Conservation (phyloP, 2,797 vertebrate genomes). For the Amphiprion clarkii region DNA sequence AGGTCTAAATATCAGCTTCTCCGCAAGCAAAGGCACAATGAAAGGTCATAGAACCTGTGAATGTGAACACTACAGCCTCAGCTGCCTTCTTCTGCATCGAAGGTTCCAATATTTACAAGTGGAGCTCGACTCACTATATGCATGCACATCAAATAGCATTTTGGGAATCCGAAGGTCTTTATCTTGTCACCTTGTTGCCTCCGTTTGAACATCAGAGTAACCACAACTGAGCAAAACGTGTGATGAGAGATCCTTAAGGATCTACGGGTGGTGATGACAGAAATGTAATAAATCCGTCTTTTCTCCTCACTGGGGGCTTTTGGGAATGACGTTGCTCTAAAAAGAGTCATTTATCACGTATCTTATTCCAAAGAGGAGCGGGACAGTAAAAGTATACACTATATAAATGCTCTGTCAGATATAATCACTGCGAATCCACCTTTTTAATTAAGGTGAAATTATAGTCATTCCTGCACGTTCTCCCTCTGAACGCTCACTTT, state of each 20-base stretch:
- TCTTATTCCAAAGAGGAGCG: slow-evolving; percentile 64
- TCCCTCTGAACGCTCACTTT: slow-evolving; percentile 13
- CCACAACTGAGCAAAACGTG: slow-evolving; percentile 28
- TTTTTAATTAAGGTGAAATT: slow-evolving; percentile 54
- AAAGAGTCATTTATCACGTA: slow-evolving; percentile 33
- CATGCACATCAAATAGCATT: slow-evolving; percentile 29
- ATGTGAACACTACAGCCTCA: slow-evolving; percentile 47
- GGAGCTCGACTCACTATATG: not conserved
- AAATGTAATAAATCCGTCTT: slow-evolving; percentile 34
- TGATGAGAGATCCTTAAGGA: slow-evolving; percentile 21
- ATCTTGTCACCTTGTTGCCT: slow-evolving; percentile 36
- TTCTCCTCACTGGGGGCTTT: slow-evolving; percentile 40
- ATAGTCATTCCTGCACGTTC: slow-evolving; percentile 28
- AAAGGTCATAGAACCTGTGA: slow-evolving; percentile 29
- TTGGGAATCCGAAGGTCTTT: slow-evolving; percentile 8
- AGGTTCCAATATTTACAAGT: slow-evolving; percentile 7
- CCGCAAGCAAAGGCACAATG: slow-evolving; percentile 4
- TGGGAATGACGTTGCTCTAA: slow-evolving; percentile 27
- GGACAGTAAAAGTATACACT: not conserved
- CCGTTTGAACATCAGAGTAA: slow-evolving; percentile 42
- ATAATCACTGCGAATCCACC: slow-evolving; percentile 37
- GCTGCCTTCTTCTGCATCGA: slow-evolving; percentile 40
- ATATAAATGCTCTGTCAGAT: slow-evolving; percentile 21
- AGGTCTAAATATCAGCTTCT: slow-evolving; percentile 41
- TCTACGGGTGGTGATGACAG: not conserved